Conservation (phyloP, 2,113 vertebrate genomes). For the Egretta garzetta region DNA sequence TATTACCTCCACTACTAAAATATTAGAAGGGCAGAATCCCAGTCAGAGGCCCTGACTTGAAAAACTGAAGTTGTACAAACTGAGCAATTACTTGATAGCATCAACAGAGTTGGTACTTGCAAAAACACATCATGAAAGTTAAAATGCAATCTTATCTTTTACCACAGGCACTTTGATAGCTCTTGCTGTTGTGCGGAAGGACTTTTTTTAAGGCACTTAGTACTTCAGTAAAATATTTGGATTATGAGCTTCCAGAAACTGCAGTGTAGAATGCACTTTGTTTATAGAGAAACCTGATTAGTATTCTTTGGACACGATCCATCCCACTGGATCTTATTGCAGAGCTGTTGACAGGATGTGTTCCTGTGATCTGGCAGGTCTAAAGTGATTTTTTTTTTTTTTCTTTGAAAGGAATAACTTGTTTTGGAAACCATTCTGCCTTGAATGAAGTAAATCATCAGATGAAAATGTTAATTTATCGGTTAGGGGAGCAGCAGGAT, state of each 20-base stretch:
- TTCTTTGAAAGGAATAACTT: neutral
- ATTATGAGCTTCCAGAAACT: conserved; percentile 33
- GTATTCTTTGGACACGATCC: conserved; percentile 42
- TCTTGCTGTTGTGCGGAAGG: neutral
- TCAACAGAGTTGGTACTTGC: neutral
- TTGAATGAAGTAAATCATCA: neutral
- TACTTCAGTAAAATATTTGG: conserved; percentile 28
- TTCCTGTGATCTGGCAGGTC: conserved; percentile 4
- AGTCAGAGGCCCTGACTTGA: neutral
- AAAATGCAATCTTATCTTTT: conserved; percentile 24
- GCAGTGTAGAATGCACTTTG: neutral
- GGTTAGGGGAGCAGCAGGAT: neutral
- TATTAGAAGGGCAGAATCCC: neutral
- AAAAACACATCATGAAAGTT: neutral
- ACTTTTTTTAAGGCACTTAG: neutral
- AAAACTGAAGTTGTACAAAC: neutral
- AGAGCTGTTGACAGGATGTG: conserved; percentile 30
- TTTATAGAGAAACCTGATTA: conserved; percentile 62
- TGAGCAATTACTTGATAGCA: conserved; percentile 2
- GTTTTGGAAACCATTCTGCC: conserved; percentile 5
- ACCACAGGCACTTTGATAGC: neutral
- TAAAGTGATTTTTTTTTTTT: neutral
- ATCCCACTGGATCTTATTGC: neutral
- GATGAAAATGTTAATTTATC: neutral
- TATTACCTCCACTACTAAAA: neutral